Conservation (phyloP, 2,113 vertebrate genomes). For the human (Homo sapiens) region DNA sequence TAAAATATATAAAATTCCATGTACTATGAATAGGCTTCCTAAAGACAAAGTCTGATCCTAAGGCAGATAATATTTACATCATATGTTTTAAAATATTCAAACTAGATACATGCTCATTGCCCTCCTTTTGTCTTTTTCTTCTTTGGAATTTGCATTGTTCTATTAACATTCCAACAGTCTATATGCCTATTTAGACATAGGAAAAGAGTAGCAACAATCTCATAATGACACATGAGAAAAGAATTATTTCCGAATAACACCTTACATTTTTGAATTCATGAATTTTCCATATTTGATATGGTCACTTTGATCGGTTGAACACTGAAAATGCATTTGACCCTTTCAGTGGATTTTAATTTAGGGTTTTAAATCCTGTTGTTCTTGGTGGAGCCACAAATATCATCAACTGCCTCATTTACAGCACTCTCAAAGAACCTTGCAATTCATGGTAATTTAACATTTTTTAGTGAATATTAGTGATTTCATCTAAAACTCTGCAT, state of each 20-base stretch:
- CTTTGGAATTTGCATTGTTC: neutral
- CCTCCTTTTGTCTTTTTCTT: neutral
- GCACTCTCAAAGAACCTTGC: neutral
- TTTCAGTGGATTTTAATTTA: constrained; percentile 17
- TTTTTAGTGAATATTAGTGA: neutral
- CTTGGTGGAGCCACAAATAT: neutral
- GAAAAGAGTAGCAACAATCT: neutral
- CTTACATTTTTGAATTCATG: neutral
- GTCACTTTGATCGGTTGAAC: neutral
- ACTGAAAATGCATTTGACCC: neutral
- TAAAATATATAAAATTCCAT: neutral
- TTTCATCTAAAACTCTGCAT: neutral
- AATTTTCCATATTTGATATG: neutral
- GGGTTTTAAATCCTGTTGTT: neutral
- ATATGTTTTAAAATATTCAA: neutral
- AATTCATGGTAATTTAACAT: neutral
- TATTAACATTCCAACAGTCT: neutral
- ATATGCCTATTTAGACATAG: neutral
- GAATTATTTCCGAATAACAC: neutral
- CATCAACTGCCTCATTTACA: neutral
- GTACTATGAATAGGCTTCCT: neutral
- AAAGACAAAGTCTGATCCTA: neutral
- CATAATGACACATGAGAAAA: neutral
- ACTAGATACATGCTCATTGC: neutral
- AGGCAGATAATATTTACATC: neutral